These are phyloP conservation scores for Microcebus jonahi DNA, from an alignment of 2,113 vertebrate genomes.

Conservation along the genomic window DNA sequence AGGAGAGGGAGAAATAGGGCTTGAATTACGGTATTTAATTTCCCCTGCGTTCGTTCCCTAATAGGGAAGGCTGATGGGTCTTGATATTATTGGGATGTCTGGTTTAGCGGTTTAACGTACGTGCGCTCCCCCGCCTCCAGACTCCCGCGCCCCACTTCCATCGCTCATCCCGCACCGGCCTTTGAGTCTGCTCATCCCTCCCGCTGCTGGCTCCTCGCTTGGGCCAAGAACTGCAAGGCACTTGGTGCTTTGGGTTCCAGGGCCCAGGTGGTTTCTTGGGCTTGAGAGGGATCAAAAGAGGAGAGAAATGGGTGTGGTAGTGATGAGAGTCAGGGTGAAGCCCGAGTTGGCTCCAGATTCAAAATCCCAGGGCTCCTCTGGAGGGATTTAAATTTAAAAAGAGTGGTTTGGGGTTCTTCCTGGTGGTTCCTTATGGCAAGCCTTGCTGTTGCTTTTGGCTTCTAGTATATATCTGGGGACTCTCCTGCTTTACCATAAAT, in stretches of 20 bases:
- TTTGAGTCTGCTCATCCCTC: neutral
- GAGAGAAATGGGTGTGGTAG: neutral
- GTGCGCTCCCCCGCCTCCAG: rapidly evolving
- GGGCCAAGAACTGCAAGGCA: neutral
- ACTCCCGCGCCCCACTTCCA: rapidly evolving
- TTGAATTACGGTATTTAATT: neutral
- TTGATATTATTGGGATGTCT: neutral
- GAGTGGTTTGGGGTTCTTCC: neutral
- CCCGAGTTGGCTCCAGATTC: neutral
- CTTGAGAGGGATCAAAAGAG: too few species aligned
- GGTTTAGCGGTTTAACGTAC: neutral
- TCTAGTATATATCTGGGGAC: neutral
- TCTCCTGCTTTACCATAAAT: conserved; percentile 24
- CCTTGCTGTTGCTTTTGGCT: neutral
- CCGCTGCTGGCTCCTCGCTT: neutral
- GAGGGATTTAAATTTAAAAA: neutral
- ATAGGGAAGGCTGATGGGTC: neutral
- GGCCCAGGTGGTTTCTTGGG: neutral
- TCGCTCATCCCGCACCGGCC: rapidly evolving
- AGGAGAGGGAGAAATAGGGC: neutral
- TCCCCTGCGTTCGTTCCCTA: neutral
- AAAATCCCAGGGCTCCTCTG: neutral
- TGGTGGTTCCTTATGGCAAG: neutral
- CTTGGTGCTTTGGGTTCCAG: neutral
- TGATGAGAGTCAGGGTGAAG: neutral